Conservation (phyloP, 2,888 invertebrate species). For the Pardosa pseudoannulata region DNA sequence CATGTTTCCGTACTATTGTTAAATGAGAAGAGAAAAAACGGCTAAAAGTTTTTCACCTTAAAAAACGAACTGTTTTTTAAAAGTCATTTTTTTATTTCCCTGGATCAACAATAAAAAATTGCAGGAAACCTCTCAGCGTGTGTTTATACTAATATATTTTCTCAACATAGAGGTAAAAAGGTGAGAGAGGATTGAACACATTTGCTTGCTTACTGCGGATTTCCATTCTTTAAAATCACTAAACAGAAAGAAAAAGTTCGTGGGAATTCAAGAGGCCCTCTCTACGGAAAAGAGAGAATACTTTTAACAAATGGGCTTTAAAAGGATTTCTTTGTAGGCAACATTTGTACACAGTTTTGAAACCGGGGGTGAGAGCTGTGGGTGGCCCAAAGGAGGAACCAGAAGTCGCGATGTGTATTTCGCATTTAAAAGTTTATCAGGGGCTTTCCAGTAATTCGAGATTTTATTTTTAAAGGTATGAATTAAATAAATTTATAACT, state of each 20-base stretch:
- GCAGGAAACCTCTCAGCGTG: background rate
- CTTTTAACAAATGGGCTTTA: conserved; percentile 23
- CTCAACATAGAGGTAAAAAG: background rate
- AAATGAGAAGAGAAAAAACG: background rate
- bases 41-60: background rate
- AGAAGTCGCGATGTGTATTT: no score
- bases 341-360: conserved; percentile 23
- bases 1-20: background rate
- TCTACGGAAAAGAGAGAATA: background rate
- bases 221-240: background rate
- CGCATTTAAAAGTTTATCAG: no score
- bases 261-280: conserved; percentile 50
- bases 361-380: conserved; percentile 21
- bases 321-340: background rate
- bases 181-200: background rate
- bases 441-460: no score
- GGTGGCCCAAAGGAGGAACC: conserved; percentile 21
- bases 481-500: no score
- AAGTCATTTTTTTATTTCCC: background rate
- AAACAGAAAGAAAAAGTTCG: background rate
- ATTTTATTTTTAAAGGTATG: no score
- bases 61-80: background rate
- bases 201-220: background rate
- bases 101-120: background rate
- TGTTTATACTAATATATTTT: background rate